Evolutionary conservation across 2,797 vertebrate species (phyloP), one percentile per base, ranked within the genome.

Genomic region (Spea hammondii): DNA sequence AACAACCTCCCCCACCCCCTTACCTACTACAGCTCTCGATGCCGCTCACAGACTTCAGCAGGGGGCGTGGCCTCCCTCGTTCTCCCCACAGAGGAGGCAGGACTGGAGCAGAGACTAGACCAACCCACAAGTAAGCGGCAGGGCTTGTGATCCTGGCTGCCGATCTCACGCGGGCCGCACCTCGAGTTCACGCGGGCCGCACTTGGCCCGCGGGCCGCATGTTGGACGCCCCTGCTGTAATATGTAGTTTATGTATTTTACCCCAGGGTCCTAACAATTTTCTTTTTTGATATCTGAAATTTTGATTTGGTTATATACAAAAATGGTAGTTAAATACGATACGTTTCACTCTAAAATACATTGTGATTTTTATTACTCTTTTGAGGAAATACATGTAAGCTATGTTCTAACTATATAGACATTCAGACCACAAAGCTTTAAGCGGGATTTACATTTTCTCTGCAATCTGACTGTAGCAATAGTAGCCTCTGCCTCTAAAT

Each of bases 241-340:
- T 62, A 66, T 44, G 47, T 5, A 13, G 45, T 71, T 46, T 8
- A 53, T 72, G 32, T 55, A 12, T 70, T n/a, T 65, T 59, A 8
- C 64, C 47, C 59, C 17, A 8, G 7, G 49, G 17, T 62, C 44
- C 68, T 12, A 59, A 62, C 44, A 49, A 67, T 55, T 49, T 57
- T 5, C 8, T 50, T 71, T 66, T 68, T 60, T 70, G 44, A 67
- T 54, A 77, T 77, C 59, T 76, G 32, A n/a, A 53, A 60, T 46
- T 67, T 51, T 59, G 45, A 17, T 74, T 32, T 75, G 51, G 53
- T 66, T 46, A 66, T 49, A 71, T 49, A 49, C 65, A 72, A 45
- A 62, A 45, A 48, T 59, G 68, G 51, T 3, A 11, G 65, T 68
- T 57, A 60, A 72, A 72, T 49, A 4, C 46, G 10, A 9, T 62